Conservation (phyloP, 2,797 vertebrate species). For the Merluccius polli region DNA sequence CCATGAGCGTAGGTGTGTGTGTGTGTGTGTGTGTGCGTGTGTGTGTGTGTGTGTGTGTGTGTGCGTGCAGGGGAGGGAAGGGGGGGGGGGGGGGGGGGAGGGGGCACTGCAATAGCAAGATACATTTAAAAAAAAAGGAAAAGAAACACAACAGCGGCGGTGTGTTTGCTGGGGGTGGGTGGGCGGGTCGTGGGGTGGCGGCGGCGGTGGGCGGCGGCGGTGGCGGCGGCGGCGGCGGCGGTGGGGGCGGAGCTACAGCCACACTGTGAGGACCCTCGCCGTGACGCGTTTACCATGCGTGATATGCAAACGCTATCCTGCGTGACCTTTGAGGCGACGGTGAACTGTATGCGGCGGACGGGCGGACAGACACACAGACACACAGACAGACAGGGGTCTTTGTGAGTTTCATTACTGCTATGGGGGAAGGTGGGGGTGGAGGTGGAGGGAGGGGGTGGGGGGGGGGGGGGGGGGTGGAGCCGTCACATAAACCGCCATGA, state of each 20-base stretch:
- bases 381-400: slow-evolving; percentile 26
- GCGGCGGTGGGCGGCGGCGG: neutral
- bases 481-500: slow-evolving; percentile 66
- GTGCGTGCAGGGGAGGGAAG: slow-evolving; percentile 1
- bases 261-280: no score
- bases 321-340: slow-evolving; percentile 57
- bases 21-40: neutral
- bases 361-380: slow-evolving; percentile 11
- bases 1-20: slow-evolving; percentile 7
- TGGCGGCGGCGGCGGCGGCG: neutral
- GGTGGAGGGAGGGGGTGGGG: slow-evolving; percentile 31
- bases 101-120: slow-evolving; percentile 46
- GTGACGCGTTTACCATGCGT: slow-evolving; percentile 22
- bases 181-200: neutral
- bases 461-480: slow-evolving; percentile 45
- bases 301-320: slow-evolving; percentile 51
- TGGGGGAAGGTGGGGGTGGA: slow-evolving; percentile 22
- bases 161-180: slow-evolving; percentile 23
- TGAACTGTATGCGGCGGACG: slow-evolving; percentile 39
- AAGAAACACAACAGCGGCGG: slow-evolving; percentile 7
- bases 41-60: neutral
- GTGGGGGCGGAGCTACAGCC: neutral
- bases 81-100: no score
- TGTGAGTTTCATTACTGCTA: slow-evolving; percentile 59
- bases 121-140: slow-evolving; percentile 23